A percentile compares a stretch with the other conserved stretches of the same genome.
Conservation (phyloP, 2,113 vertebrate species). For the Pedionomus torquatus region DNA sequence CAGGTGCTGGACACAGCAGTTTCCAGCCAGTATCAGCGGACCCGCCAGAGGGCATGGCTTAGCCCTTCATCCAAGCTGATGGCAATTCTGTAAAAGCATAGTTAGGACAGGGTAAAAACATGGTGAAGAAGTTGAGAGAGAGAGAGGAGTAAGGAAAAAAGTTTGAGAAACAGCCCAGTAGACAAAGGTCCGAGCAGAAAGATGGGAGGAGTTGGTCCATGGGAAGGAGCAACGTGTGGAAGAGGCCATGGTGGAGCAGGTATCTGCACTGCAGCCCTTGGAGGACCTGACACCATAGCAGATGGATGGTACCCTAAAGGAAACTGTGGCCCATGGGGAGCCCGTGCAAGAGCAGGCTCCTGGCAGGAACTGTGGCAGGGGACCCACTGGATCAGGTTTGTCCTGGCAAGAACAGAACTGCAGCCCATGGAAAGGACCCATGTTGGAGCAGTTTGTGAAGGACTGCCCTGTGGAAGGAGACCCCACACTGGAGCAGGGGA, state of each 20-base stretch:
- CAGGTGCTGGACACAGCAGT: not conserved
- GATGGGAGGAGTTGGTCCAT: not conserved
- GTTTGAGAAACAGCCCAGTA: not conserved
- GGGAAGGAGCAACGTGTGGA: rapidly evolving
- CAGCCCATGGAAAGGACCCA: rapidly evolving
- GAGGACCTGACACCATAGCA: not conserved
- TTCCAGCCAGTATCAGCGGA: rapidly evolving
- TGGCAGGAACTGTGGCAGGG: not conserved
- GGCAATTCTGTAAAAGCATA: not conserved
- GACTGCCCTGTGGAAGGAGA: not conserved
- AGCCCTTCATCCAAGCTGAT: not conserved
- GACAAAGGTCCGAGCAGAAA: not conserved
- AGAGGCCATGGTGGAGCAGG: not conserved
- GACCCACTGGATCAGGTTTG: not conserved
- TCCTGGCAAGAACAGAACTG: not conserved
- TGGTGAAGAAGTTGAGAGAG: not conserved
- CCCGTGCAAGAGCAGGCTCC: not conserved
- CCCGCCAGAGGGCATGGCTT: rapidly evolving
- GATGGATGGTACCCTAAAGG: not conserved
- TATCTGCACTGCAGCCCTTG: not conserved
- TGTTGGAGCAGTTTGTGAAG: not conserved
- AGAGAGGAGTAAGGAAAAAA: not conserved
- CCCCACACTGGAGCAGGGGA: rapidly evolving
- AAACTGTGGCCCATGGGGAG: not conserved
- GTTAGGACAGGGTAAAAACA: not conserved